Percentiles rank a stretch among this genome's conserved stretches.
Evolutionary conservation across 2,888 invertebrate genomes (phyloP).

Genomic region (Xanthia togata): DNA sequence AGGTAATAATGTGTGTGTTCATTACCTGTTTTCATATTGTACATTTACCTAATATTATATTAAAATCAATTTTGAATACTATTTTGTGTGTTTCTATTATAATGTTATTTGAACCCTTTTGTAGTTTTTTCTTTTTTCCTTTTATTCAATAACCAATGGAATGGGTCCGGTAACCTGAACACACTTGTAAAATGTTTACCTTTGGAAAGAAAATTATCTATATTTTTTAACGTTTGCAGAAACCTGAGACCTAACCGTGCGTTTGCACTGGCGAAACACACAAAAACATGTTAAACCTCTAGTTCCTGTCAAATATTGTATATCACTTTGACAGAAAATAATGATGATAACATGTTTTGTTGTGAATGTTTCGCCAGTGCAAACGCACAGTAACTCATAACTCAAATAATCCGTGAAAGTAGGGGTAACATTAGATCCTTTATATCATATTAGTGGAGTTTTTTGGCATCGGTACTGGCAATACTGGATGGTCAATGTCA

Average conservation of each 20-base stretch:
- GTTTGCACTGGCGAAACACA: too few species aligned
- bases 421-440: neutral
- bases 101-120: constrained; percentile 1
- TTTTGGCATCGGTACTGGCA: constrained; percentile 6
- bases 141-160: neutral
- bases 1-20: neutral
- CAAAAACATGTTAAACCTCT: too few species aligned
- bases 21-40: constrained; percentile 4
- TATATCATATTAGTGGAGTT: neutral
- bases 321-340: too few species aligned
- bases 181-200: neutral
- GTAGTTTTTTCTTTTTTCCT: neutral
- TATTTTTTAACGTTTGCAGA: neutral
- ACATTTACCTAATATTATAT: constrained; percentile 2
- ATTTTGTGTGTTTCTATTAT: too few species aligned
- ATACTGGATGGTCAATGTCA: constrained; percentile 27
- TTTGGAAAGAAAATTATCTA: neutral
- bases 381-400: too few species aligned
- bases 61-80: neutral
- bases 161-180: neutral
- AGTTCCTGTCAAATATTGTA: too few species aligned
- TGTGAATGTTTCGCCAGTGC: too few species aligned
- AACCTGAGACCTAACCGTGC: neutral
- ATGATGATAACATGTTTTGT: too few species aligned
- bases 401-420: neutral